Conservation (phyloP, 1,140 invertebrate genomes). For the Hylaeus anthracinus region DNA sequence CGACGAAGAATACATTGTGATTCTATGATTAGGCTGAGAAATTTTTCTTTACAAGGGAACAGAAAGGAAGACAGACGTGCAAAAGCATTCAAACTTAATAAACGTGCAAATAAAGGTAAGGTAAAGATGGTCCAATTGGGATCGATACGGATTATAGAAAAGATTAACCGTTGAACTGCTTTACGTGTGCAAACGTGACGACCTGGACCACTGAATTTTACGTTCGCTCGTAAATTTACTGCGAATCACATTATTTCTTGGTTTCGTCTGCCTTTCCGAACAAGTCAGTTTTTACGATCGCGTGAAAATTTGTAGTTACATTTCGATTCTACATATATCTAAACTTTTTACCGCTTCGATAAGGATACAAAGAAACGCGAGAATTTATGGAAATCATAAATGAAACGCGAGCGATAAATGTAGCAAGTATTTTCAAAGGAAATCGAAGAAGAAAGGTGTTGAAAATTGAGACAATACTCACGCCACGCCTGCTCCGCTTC, state of each 20-base stretch:
- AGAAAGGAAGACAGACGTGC: no score
- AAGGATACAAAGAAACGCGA: no score
- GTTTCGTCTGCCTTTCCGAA: background rate
- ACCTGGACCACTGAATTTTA: background rate
- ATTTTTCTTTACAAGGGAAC: no score
- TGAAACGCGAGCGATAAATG: no score
- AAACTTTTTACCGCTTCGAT: no score
- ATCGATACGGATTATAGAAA: background rate
- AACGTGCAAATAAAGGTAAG: no score
- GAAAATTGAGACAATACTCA: slow-evolving; percentile 68
- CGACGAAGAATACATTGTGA: no score
- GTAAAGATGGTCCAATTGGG: background rate
- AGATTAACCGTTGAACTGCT: background rate
- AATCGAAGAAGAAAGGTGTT: background rate
- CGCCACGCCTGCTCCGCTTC: slow-evolving; percentile 78
- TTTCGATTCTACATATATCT: no score
- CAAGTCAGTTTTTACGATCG: background rate
- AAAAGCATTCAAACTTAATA: no score
- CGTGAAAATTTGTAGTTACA: background rate
- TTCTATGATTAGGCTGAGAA: no score
- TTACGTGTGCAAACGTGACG: background rate
- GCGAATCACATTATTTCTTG: background rate
- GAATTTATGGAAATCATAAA: no score
- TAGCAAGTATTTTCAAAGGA: background rate
- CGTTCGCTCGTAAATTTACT: background rate